Percentiles rank a stretch among this genome's conserved stretches.
Evolutionary conservation across 2,888 invertebrate genomes (phyloP).

Genomic region (Zelleria hepariella): DNA sequence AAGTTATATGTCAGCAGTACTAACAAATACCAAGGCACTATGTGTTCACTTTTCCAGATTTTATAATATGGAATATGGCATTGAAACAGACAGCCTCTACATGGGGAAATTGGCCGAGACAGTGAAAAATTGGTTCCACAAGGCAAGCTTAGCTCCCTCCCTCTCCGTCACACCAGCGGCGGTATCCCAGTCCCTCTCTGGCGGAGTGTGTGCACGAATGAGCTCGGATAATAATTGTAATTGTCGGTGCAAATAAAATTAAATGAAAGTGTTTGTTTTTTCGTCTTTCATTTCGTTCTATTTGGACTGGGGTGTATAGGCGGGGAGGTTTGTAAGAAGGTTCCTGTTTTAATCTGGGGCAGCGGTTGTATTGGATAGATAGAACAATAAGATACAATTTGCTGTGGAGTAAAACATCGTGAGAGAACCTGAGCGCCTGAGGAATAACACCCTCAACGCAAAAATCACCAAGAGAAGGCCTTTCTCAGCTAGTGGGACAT

Average conservation of each 20-base stretch:
- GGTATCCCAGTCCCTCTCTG: background rate
- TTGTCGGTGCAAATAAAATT: background rate
- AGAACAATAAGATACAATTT: too few relatives aligned
- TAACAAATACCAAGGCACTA: too few relatives aligned
- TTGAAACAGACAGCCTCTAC: conserved; percentile 22
- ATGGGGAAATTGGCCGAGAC: conserved; percentile 67
- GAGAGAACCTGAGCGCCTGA: too few relatives aligned
- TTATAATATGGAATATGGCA: background rate
- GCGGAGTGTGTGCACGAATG: background rate
- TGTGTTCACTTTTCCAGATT: background rate
- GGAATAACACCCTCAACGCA: too few relatives aligned
- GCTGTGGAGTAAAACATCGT: too few relatives aligned
- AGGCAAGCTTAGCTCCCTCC: background rate
- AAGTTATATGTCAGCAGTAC: too few relatives aligned
- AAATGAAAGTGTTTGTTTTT: background rate
- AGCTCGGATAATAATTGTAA: background rate
- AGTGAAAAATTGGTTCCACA: conserved; percentile 64
- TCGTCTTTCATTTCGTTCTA: background rate
- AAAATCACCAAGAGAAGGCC: too few relatives aligned
- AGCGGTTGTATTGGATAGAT: too few relatives aligned
- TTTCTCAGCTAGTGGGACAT: too few relatives aligned
- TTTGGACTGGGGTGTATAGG: too few relatives aligned
- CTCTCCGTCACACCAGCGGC: background rate
- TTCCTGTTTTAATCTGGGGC: too few relatives aligned
- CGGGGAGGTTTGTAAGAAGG: too few relatives aligned